Base-by-base conservation (phyloP, 2,888 invertebrate species). In the Pseudeuparius sepicola region DNA sequence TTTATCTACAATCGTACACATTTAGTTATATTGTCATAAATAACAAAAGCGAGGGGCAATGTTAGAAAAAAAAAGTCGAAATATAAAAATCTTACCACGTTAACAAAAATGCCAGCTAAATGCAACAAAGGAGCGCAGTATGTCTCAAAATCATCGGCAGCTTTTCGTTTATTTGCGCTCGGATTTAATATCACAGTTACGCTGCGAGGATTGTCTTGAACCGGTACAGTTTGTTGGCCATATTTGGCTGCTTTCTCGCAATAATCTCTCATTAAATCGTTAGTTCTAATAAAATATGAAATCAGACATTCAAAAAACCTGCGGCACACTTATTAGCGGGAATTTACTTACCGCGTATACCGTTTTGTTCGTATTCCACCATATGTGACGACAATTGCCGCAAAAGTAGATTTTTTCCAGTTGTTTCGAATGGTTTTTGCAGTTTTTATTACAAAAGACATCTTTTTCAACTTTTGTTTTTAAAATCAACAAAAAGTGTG, bases 91-190 rank as follows among this genome's bases (percentile, higher is more conserved):
- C 6, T 20, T 20, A 7, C 24, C 16, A 82, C 59, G 36, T 77
- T 76, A 1, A 83, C 74, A 45, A 78, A 75, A 48, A 87, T 71
- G 14, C 96, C 96, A 34, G 93, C 89, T 38, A 94, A 67, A 63
- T 94, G 81, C n/a, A 96, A 64, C 9, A 96, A 66, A 2, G 96
- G 96, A 39, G 88, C 90, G 52, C 89, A 92, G 59, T 89, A 94
- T 53, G 86, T 86, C 55, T 89, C 86, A 66, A 84, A 94, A 49
- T 78, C 68, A 27, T 68, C 64, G 37, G 69, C 65, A 0, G 75
- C 71, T 43, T 68, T 73, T 66, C 86, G 76, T 56, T 80, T 82
- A 50, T 85, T 85, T 0, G 93, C 87, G 13, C 82, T 85, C 12
- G 94, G 93, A 66, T 94, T 94, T 32, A 94, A 65, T 50, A 94